Conservation (phyloP, 2,113 vertebrate species). For the Xenopus borealis region DNA sequence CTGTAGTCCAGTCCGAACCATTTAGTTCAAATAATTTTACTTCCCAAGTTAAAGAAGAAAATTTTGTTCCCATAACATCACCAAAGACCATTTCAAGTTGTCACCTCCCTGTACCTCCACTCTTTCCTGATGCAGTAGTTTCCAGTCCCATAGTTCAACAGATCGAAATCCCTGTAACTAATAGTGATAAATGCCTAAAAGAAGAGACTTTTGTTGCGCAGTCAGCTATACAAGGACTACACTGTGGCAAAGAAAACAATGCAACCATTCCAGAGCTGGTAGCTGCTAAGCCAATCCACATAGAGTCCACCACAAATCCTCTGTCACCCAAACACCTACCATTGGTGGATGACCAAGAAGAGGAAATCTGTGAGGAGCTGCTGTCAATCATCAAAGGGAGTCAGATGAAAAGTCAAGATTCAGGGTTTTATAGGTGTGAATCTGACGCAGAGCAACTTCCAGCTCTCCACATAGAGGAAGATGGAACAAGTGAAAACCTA, state of each 20-base stretch:
- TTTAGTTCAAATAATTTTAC: conserved; percentile 42
- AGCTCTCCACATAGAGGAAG: conserved; percentile 83
- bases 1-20: conserved; percentile 49
- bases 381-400: conserved; percentile 50
- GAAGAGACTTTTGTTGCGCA: conserved; percentile 29
- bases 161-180: neutral
- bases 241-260: conserved; percentile 35
- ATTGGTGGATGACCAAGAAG: conserved; percentile 55
- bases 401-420: conserved; percentile 52
- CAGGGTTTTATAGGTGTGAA: conserved; percentile 45
- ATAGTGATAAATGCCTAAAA: conserved; percentile 29
- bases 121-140: conserved; percentile 46
- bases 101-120: conserved; percentile 47
- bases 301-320: conserved; percentile 19
- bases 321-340: conserved; percentile 40
- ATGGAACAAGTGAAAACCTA: conserved; percentile 57
- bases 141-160: conserved; percentile 44
- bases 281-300: conserved; percentile 31
- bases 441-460: conserved; percentile 55
- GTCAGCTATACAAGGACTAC: conserved; percentile 43
- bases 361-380: conserved; percentile 58
- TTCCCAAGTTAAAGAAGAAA: conserved; percentile 54
- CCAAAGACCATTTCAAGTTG: conserved; percentile 51
- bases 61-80: conserved; percentile 44
- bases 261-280: conserved; percentile 39